These are phyloP conservation scores for Albula goreensis DNA, from an alignment of 2,113 vertebrate genomes.

Conservation along the genomic window DNA sequence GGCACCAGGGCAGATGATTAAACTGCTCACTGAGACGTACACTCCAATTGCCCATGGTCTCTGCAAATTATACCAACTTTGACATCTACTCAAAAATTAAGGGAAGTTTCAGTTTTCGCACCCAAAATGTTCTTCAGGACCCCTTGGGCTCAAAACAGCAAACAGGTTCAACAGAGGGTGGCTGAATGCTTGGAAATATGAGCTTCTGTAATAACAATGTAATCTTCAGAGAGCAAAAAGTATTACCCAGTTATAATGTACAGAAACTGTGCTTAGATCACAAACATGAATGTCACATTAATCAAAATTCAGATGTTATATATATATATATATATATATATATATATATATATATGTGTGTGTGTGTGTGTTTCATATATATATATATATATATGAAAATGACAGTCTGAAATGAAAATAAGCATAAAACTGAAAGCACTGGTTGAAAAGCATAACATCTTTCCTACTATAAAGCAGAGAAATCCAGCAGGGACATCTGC, in stretches of 20 bases:
- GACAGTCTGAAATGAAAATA: too few species aligned
- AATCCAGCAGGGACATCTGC: conserved; percentile 44
- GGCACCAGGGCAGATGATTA: conserved; percentile 21
- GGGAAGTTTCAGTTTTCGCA: neutral
- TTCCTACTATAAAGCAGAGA: neutral
- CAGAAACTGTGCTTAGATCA: too few species aligned
- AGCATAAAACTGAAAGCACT: neutral
- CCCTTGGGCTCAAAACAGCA: neutral
- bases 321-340: too few species aligned
- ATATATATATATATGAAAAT: too few species aligned
- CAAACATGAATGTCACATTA: too few species aligned
- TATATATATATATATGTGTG: too few species aligned
- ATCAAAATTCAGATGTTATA: too few species aligned
- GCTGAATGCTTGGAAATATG: neutral
- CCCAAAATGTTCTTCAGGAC: neutral
- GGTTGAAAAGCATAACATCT: neutral
- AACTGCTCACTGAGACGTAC: conserved; percentile 34
- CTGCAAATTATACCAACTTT: conserved; percentile 15
- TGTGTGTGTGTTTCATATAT: too few species aligned
- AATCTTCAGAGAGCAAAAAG: neutral
- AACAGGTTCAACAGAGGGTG: neutral
- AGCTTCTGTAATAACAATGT: neutral
- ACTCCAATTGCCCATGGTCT: conserved; percentile 8
- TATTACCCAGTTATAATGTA: too few species aligned
- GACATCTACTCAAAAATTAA: neutral